A percentile compares a stretch with the other conserved stretches of the same genome.
These are phyloP conservation scores for Steinernema khuongi DNA, from an alignment of 1,140 invertebrate genomes.

Conservation along the genomic window DNA sequence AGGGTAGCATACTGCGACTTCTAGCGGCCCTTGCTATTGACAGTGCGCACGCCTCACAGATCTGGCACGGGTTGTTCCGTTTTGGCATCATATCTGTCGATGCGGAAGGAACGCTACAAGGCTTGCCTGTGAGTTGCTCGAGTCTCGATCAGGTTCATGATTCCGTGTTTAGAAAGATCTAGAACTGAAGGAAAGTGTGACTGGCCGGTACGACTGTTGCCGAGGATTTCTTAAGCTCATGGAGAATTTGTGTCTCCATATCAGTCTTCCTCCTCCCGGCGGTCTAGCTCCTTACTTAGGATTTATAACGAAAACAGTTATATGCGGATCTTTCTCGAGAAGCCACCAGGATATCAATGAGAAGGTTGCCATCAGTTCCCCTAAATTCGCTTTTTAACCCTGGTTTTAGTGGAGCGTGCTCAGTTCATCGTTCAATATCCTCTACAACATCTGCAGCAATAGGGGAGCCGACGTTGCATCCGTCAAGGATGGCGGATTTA, in stretches of 20 bases:
- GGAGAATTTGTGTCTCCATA: neutral
- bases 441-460: constrained; percentile 4
- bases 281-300: neutral
- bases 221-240: neutral
- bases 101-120: neutral
- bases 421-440: neutral
- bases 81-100: neutral
- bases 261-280: neutral
- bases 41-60: neutral
- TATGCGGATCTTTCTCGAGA: neutral
- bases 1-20: neutral
- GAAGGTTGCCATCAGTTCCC: neutral
- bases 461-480: neutral
- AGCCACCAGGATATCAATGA: neutral
- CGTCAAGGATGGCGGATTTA: neutral
- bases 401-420: neutral
- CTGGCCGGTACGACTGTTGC: neutral
- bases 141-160: neutral
- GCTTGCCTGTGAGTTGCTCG: neutral
- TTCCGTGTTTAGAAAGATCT: neutral
- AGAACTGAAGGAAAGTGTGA: neutral
- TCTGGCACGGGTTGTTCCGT: neutral
- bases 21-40: neutral
- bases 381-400: neutral
- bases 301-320: neutral